These are phyloP conservation scores for Tyto alba DNA, from an alignment of 2,113 vertebrate genomes.

Conservation along the genomic window DNA sequence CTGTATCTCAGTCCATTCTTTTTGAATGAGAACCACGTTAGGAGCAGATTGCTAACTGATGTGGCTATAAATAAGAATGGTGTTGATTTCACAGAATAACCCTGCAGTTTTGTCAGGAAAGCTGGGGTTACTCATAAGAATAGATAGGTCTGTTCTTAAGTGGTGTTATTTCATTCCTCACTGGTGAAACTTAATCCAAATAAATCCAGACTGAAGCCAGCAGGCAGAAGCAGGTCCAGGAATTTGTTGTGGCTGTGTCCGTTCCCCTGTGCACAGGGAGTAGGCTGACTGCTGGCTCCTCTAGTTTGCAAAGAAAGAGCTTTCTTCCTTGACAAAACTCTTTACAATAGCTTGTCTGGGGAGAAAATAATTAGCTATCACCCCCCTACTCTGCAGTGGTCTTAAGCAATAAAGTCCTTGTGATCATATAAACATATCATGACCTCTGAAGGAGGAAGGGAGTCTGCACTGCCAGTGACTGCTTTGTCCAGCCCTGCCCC, in stretches of 20 bases:
- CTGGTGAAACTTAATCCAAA: background rate
- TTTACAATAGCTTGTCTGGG: background rate
- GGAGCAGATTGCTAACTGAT: background rate
- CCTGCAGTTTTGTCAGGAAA: background rate
- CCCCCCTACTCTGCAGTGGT: background rate
- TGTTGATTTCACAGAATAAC: background rate
- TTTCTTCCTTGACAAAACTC: background rate
- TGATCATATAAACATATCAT: background rate
- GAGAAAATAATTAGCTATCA: background rate
- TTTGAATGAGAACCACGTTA: background rate
- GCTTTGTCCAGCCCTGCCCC: fast-evolving
- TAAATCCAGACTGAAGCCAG: background rate
- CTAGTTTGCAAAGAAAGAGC: background rate
- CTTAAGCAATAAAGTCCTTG: background rate
- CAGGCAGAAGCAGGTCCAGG: background rate
- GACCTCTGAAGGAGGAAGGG: background rate
- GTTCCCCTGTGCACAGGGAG: background rate
- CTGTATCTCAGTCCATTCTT: background rate
- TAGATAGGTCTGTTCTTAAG: background rate
- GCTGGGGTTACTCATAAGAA: background rate
- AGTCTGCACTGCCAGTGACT: background rate
- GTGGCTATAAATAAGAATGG: background rate
- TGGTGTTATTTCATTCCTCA: background rate
- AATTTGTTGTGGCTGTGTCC: background rate
- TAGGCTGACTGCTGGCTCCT: background rate